Evolutionary conservation across 2,888 invertebrate genomes (phyloP).

Genomic region (Crioceris asparagi): DNA sequence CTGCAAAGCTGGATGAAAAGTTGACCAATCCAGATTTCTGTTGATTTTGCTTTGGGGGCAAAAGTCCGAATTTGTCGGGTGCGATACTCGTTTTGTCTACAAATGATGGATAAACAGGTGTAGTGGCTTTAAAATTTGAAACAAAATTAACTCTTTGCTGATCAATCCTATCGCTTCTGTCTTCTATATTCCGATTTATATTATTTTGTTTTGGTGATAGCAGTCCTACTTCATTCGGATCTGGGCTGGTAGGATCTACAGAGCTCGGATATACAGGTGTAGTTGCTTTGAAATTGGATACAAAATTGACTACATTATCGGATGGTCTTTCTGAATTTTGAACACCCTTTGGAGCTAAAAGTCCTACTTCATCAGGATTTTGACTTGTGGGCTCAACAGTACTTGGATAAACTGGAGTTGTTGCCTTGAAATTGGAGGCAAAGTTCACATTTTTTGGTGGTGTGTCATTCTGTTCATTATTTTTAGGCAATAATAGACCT

Average conservation of each 20-base stretch:
- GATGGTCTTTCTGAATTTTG: neutral
- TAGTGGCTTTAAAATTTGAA: slow-evolving; percentile 24
- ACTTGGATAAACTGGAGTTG: slow-evolving; percentile 25
- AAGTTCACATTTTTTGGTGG: slow-evolving; percentile 17
- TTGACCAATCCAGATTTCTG: neutral
- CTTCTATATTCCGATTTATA: neutral
- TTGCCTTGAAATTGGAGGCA: slow-evolving; percentile 22
- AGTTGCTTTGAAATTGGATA: slow-evolving; percentile 20
- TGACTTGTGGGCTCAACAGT: slow-evolving; percentile 23
- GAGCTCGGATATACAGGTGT: slow-evolving; percentile 20
- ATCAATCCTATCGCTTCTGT: neutral
- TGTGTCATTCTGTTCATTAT: neutral
- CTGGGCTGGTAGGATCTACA: slow-evolving; percentile 22
- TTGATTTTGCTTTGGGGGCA: neutral
- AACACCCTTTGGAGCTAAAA: slow-evolving; percentile 18
- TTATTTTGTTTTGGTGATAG: slow-evolving; percentile 20
- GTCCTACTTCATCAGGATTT: slow-evolving; percentile 19
- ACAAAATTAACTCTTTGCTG: slow-evolving; percentile 17
- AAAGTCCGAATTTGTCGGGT: slow-evolving; percentile 17
- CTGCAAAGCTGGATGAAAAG: slow-evolving; percentile 18
- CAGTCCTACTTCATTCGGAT: slow-evolving; percentile 19
- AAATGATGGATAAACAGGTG: slow-evolving; percentile 25
- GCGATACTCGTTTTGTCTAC: slow-evolving; percentile 23
- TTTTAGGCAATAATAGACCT: slow-evolving; percentile 23
- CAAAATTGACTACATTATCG: slow-evolving; percentile 17